phyloP scores from a whole-genome alignment of 2,888 invertebrate species.

The Brachycybe producta region DNA sequence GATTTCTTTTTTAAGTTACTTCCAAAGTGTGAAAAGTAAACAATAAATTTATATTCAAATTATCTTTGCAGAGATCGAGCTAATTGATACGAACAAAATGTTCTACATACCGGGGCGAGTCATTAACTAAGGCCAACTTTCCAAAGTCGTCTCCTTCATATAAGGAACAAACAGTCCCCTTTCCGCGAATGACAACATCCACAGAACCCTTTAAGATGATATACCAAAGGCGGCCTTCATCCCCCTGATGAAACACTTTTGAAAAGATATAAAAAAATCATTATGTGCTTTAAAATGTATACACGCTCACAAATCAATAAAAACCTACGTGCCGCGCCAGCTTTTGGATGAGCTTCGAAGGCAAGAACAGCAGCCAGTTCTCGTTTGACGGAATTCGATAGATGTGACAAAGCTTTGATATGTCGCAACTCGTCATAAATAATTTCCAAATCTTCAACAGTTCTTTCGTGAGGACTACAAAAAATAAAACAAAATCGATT shows the following conservation, averaged over 20 bases:
- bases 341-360: slow-evolving; percentile 63
- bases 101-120: slow-evolving; percentile 73
- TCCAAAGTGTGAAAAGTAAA: no score
- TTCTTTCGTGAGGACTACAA: slow-evolving; percentile 56
- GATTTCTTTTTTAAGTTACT: no score
- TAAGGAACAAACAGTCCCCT: slow-evolving; percentile 65
- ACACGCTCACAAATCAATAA: neutral
- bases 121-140: slow-evolving; percentile 69
- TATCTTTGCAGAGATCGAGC: no score
- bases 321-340: no score
- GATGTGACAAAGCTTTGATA: slow-evolving; percentile 64
- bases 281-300: slow-evolving; percentile 1
- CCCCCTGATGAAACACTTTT: slow-evolving; percentile 69
- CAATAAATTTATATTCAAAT: no score
- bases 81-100: no score
- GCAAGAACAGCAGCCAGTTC: slow-evolving; percentile 65
- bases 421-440: slow-evolving; percentile 71
- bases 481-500: no score
- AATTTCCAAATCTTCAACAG: slow-evolving; percentile 61
- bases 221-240: slow-evolving; percentile 72
- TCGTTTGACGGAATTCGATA: slow-evolving; percentile 65
- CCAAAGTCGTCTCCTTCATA: slow-evolving; percentile 79
- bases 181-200: slow-evolving; percentile 69
- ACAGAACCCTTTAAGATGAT: slow-evolving; percentile 69
- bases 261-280: slow-evolving; percentile 21